Conservation (phyloP, 92 coral and sea anemone genomes). For the Phenganax subtilis region DNA sequence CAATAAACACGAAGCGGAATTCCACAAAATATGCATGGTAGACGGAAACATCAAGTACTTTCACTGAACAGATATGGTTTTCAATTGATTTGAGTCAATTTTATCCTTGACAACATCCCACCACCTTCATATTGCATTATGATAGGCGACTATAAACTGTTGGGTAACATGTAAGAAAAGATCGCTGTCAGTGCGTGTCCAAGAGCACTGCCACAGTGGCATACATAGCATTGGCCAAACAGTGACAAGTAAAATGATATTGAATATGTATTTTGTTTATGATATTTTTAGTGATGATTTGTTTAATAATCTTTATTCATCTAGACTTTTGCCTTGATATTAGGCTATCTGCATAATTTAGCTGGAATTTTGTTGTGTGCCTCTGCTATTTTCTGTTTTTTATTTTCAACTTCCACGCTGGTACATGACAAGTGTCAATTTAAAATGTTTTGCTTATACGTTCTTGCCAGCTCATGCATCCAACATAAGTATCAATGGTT, state of each 20-base stretch:
- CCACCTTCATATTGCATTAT: too few relatives aligned
- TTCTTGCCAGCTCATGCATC: too few relatives aligned
- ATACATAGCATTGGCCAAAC: too few relatives aligned
- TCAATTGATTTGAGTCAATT: too few relatives aligned
- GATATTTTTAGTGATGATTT: background rate
- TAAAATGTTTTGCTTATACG: too few relatives aligned
- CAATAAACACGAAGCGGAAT: constrained; percentile 8
- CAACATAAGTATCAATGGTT: too few relatives aligned
- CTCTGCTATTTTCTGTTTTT: background rate
- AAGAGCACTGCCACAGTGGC: too few relatives aligned
- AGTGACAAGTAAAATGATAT: background rate
- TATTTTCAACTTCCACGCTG: background rate
- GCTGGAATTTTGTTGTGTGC: background rate
- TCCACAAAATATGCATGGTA: background rate
- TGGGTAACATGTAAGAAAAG: background rate
- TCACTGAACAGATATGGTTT: too few relatives aligned
- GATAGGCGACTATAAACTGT: too few relatives aligned
- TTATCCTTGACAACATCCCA: too few relatives aligned
- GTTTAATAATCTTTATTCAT: background rate
- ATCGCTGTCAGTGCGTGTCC: background rate
- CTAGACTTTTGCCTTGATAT: background rate
- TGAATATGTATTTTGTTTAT: background rate
- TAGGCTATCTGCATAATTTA: background rate
- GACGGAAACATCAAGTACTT: background rate
- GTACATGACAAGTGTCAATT: background rate